Evolutionary conservation across 1,140 invertebrate genomes (phyloP), one percentile per base, ranked within the genome.

Genomic region (Lasioglossum albipes): DNA sequence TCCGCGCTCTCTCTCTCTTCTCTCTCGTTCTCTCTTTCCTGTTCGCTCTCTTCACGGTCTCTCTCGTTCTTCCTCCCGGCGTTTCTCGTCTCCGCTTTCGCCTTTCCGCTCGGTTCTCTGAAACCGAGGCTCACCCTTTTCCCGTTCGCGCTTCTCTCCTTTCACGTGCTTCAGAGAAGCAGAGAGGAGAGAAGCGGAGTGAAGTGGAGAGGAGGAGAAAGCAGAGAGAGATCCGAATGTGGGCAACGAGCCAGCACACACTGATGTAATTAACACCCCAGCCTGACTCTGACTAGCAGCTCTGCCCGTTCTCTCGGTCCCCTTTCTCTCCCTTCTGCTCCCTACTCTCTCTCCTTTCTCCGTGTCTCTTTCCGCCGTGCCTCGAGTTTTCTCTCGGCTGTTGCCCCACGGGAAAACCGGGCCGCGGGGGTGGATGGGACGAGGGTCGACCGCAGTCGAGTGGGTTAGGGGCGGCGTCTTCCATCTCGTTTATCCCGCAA

Each of bases 211-310:
- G 45, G 45, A 45, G 45, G 12, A 45, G 45, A 49, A 13, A 49
- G 45, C 45, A 49, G 45, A 49, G 57, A n/a, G 57, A 57, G 41
- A 81, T 31, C 74, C 7, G 52, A 61, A 65, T 20, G 75, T 22
- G 86, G 87, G 89, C 89, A 88, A 86, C 79, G 75, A 87, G 88
- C 89, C 87, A 89, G 81, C 76, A 85, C 80, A 90, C 84, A 87
- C 83, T 85, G 85, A 89, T 89, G 84, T 90, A 90, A 89, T 90
- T 90, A 90, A 90, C 89, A 89, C 87, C 84, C 82, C 41, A 61
- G 70, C 74, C 78, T 88, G 87, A 83, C 75, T 80, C 76, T 68
- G 79, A 82, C 82, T 84, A 54, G 70, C 75, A 45, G 75, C 62
- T 65, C 36, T 49, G 31, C 49, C 61, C 67, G 57, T 73, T 27